Conservation (phyloP, 2,888 invertebrate genomes). For the Ceratothoa steindachneri region DNA sequence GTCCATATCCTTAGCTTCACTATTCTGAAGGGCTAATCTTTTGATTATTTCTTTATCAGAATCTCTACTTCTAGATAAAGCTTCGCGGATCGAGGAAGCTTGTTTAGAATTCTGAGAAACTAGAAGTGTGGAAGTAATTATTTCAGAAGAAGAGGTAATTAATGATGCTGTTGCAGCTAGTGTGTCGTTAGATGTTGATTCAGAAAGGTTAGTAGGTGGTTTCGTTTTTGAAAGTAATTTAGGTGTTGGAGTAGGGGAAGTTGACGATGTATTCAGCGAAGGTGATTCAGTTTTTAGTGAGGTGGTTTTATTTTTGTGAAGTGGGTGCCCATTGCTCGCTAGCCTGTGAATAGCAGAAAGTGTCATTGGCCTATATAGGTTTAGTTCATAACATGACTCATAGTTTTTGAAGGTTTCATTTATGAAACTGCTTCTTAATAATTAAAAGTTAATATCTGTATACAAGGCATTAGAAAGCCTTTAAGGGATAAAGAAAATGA, state of each 20-base stretch:
- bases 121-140: not conserved
- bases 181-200: not conserved
- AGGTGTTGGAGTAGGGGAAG: not conserved
- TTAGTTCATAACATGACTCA: not conserved
- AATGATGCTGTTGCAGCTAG: not conserved
- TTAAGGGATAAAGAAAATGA: too few species aligned
- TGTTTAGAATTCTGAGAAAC: not conserved
- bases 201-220: not conserved
- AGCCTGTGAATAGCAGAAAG: slow-evolving; percentile 12
- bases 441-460: too few species aligned
- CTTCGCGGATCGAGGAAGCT: not conserved
- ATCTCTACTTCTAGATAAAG: not conserved
- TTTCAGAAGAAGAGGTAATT: not conserved
- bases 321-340: not conserved
- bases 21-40: not conserved
- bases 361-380: not conserved
- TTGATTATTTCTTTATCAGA: not conserved
- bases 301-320: not conserved
- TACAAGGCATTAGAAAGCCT: too few species aligned
- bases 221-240: not conserved
- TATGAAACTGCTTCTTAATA: not conserved
- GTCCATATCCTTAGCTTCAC: not conserved
- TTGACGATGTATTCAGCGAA: not conserved
- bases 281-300: not conserved
- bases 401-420: not conserved